Evolutionary conservation across 2,797 vertebrate species (phyloP).

Genomic region (Agapornis canus): DNA sequence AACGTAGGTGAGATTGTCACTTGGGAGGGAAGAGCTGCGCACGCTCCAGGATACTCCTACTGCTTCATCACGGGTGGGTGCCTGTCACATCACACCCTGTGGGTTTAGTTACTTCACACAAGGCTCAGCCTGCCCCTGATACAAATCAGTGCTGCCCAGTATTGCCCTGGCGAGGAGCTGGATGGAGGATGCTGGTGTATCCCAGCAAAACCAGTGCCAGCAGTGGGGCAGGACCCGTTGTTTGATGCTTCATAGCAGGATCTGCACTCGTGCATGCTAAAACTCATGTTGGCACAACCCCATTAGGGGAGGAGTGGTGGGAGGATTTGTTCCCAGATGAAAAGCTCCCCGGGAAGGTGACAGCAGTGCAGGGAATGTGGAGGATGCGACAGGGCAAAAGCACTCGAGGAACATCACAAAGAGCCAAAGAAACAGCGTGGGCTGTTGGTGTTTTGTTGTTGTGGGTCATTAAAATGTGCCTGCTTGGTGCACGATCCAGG

Average conservation of each 20-base stretch:
- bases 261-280: rapidly evolving
- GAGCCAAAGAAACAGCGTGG: not conserved
- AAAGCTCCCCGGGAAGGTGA: rapidly evolving
- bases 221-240: rapidly evolving
- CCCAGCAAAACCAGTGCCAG: not conserved
- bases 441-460: not conserved
- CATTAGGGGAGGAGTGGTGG: not conserved
- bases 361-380: not conserved
- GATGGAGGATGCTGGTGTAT: not conserved
- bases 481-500: not conserved
- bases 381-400: not conserved
- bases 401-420: not conserved
- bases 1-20: not conserved
- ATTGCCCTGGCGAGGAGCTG: not conserved
- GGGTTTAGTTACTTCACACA: not conserved
- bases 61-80: rapidly evolving
- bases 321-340: not conserved
- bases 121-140: not conserved
- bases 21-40: not conserved
- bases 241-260: not conserved
- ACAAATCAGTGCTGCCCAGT: not conserved
- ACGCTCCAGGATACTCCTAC: not conserved
- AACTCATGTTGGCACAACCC: not conserved
- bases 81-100: rapidly evolving
- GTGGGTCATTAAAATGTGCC: not conserved